These are phyloP conservation scores for Tetrapedia diversipes DNA, from an alignment of 2,888 invertebrate genomes.

Conservation along the genomic window DNA sequence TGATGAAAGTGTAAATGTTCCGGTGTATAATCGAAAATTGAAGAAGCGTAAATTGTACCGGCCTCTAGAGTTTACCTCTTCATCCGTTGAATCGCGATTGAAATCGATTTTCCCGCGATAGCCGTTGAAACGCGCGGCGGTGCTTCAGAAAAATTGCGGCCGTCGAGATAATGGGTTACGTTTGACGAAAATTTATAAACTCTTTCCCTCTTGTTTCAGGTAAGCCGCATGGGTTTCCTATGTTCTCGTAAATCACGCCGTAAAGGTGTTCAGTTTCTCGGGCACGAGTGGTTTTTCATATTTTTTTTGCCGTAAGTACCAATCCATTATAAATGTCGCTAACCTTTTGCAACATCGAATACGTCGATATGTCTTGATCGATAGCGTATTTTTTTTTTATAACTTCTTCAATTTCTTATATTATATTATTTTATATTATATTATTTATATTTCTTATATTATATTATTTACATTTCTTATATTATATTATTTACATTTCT, in stretches of 20 bases:
- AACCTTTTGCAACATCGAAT: too few relatives aligned
- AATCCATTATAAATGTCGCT: neutral
- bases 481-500: too few relatives aligned
- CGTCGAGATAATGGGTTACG: neutral
- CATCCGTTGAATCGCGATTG: constrained; percentile 13
- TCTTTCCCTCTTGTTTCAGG: constrained; percentile 30
- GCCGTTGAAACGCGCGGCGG: neutral
- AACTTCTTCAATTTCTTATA: too few relatives aligned
- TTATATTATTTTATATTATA: too few relatives aligned
- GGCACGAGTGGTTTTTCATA: neutral
- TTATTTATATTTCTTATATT: too few relatives aligned
- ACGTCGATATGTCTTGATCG: too few relatives aligned
- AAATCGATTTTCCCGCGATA: constrained; percentile 14
- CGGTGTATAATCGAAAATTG: constrained; percentile 12
- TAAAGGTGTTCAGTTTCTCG: neutral
- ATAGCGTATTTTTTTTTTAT: too few relatives aligned
- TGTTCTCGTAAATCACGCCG: neutral
- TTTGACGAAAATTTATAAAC: constrained; percentile 18
- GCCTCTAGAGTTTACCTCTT: neutral
- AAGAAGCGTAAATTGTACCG: constrained; percentile 8
- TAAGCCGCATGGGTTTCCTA: constrained; percentile 7
- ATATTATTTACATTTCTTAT: too few relatives aligned
- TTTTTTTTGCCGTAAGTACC: constrained; percentile 17
- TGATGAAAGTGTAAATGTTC: constrained; percentile 7
- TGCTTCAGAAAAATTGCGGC: constrained; percentile 19